Evolutionary conservation across 2,113 vertebrate genomes (phyloP), one percentile per base, ranked within the genome.

Genomic region (Burhinus bistriatus): DNA sequence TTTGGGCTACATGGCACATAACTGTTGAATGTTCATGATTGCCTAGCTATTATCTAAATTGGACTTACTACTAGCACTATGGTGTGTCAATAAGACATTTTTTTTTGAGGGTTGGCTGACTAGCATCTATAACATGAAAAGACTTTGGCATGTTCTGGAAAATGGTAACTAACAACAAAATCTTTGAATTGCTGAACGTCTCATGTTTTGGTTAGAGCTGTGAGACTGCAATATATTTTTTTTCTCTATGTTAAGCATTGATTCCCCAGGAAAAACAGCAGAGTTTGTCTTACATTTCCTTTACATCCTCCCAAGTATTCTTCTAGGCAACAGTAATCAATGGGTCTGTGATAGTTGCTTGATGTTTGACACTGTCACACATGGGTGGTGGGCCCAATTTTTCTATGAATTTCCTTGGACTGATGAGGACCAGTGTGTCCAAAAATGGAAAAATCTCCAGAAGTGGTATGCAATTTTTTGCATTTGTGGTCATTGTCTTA

Each of bases 291-390:
- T 69, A 9, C 1, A 0, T 71, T 85, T 62, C 75, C 34, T 71
- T 62, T 75, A 17, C 5, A 45, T 27, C 5, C 6, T 79, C 5
- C 5, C 5, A 47, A 36, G 1, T 32, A 23, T 36, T 80, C 18
- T 80, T 89, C n/a, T 15, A 77, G n/a, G 7, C 12, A 9, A 42
- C 6, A 76, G 7, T 38, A 58, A 51, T 83, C n/a, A 47, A 12
- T n/a, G 13, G 7, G 68, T 47, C 26, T 89, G 17, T 38, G 8
- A 6, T 15, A 55, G 26, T 1, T 73, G 2, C 6, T 78, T 55
- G 7, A 6, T 71, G 3, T 52, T 73, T 88, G 61, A 58, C 34
- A 17, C 4, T 73, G 14, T 45, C 0, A 1, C 3, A 55, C 4
- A 5, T 12, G 12, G 42, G 14, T 26, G 38, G 66, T 38, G 22